Base-by-base conservation (phyloP, 1,140 invertebrate genomes). In the Eubasilissa regina region DNA sequence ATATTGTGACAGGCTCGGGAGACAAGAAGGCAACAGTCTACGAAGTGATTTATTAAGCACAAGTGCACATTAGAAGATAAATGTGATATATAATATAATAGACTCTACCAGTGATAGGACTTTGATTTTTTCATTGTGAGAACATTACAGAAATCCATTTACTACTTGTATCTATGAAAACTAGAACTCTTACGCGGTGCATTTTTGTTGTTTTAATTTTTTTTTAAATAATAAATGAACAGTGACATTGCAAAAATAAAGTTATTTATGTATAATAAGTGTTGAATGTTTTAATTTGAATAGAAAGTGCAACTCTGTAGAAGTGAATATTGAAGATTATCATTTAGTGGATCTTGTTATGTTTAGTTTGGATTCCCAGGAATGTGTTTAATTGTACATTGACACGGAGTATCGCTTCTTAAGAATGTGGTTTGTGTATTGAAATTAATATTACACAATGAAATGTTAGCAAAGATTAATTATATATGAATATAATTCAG, bases 21-120 rank as follows among this genome's bases (percentile, higher is more conserved):
- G 98, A 99, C 88, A 99, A 99, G 89, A 99, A 99, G 88, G 98
- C 98, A 72, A 99, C 97, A 79, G 94, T 99, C 74, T 99, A 99
- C 89, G 98, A 99, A 93, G 97, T 99, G 84, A 97, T 98, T 86
- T 99, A 98, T 92, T 84, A 84, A 85, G 75, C 51, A 58, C 17
- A 55, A 45, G 43, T 70, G 17, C 17, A 17, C 43, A 68, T 68
- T 68, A 68, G 19, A 68, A 68, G 15, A 68, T 68, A 68, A 12
- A 51, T 60, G 56, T 60, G 56, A 60, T 68, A 64, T 9, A 64
- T 43, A 11, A 64, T 64, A 11, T 15, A 58, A 17, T 58, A 58
- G 55, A 64, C 21, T 13, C 43, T 11, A 64, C 44, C 64, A 48
- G 64, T 68, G 64, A 70, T 48, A 48, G 47, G 47, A 3, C 0